These are phyloP conservation scores for Chauna torquata DNA, from an alignment of 2,113 vertebrate species.

Conservation along the genomic window DNA sequence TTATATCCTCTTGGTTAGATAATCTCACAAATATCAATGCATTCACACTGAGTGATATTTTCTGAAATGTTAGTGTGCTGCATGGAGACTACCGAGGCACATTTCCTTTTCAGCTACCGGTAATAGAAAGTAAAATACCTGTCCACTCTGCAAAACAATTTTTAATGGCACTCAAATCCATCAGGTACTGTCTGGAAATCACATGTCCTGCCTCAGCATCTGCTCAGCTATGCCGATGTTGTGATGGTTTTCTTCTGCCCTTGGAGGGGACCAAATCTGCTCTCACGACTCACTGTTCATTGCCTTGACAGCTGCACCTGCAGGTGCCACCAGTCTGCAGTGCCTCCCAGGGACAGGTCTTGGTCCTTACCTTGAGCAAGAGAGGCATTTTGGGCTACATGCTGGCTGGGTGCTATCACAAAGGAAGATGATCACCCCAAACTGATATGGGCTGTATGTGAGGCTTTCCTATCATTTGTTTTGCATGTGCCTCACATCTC, in stretches of 20 bases:
- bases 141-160: neutral
- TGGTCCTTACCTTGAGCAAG: neutral
- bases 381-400: neutral
- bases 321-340: fast-evolving
- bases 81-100: neutral
- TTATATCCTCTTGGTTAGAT: neutral
- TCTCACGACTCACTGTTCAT: neutral
- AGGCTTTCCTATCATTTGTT: neutral
- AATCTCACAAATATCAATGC: neutral
- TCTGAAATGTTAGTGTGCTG: neutral
- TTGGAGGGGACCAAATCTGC: neutral
- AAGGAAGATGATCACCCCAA: neutral
- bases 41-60: neutral
- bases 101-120: neutral
- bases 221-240: neutral
- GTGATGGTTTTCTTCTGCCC: neutral
- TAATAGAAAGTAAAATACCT: neutral
- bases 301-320: neutral
- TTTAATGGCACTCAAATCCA: neutral
- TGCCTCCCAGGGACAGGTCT: neutral
- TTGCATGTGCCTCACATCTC: fast-evolving
- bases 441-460: fast-evolving
- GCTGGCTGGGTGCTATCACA: neutral
- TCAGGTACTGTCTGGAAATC: neutral
- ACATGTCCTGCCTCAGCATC: neutral